Base-by-base conservation (phyloP, 2,113 vertebrate species). In the Cebus imitator region DNA sequence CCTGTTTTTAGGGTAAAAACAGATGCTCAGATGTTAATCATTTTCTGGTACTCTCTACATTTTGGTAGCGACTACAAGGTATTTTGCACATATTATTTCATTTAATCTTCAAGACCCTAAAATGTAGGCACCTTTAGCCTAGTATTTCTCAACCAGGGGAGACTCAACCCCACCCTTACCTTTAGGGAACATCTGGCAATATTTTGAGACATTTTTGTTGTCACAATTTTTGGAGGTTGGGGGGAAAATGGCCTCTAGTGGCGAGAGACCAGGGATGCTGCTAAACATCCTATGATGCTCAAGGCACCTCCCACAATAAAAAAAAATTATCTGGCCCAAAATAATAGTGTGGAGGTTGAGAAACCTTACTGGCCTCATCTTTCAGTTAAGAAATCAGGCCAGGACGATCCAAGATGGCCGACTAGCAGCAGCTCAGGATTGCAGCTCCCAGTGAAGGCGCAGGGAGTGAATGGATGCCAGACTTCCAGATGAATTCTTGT, bases 51-150 rank as follows among this genome's bases (percentile, higher is more conserved):
- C 11, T 81, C 61, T 64, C 27, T 30, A 64, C 27, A 64, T 64
- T 64, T 64, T 30, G 27, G 40, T 13, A 78, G 55, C 52, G 1
- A 81, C 30, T 57, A 87, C 2, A 84, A 48, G 27, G 61, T 76
- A 86, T 78, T 95, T 78, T 57, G 82, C 17, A 90, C 66, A 23
- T 66, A 81, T 72, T 78, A 80, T 91, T 89, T 85, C 43, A 72
- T 55, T 85, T 85, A 95, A 75, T 80, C 72, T 81, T 86, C 35
- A 81, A 1, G 81, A 66, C 55, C n/a, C 84, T 90, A 61, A 93
- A 78, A 87, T 61, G 45, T 43, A 48, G 43, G 57, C 14, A 89
- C 73, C 55, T 86, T 86, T 66, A 79, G 18, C 25, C 25, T 27
- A 58, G 27, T 55, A 58, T 86, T 88, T 95, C 55, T 64, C 75